Evolutionary conservation across 2,797 vertebrate genomes (phyloP), one percentile per base, ranked within the genome.

Genomic region (Enteromius treurensis): DNA sequence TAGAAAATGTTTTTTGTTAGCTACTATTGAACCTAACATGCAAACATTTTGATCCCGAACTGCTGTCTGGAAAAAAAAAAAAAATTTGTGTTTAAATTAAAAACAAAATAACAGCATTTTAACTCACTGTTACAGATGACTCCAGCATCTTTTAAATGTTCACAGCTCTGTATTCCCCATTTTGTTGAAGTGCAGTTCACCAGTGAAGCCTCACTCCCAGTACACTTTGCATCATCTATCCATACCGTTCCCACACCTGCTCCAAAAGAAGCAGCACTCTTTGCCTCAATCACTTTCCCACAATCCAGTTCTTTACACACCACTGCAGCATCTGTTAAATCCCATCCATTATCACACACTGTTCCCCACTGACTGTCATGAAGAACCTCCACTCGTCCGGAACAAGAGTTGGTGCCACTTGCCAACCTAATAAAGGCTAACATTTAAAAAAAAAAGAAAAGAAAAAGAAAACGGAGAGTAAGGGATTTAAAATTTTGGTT

Each of bases 271-370:
- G 77, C 62, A 14, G 0, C 85, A 26, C 67, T 10, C 6, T 40
- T 83, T 17, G 86, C 89, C 85, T 85, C 82, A 1, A 91, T 1
- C 5, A 87, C 88, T 23, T 42, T 29, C 71, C 91, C 88, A 3
- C 93, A 94, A 79, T 49, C 23, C 0, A 93, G 49, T 5, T 92
- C 91, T 85, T 74, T 42, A 53, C 84, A 85, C 53, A 82, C 53
- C 45, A 85, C 84, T 4, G 15, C 75, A 70, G 80, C 80, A 83
- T 53, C 91, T 89, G 26, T 89, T 82, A 55, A 49, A 84, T 82
- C 86, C 90, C 92, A 93, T 21, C 1, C n/a, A 19, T 84, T 13
- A 34, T 86, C 81, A 47, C 81, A 77, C 77, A 86, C 85, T 9
- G 85, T 84, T n/a, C 82, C 85, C 85, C 85, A 86, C 3, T 0